Evolutionary conservation across 2,888 invertebrate species (phyloP), one percentile per base, ranked within the genome.

Genomic region (Arge pagana): DNA sequence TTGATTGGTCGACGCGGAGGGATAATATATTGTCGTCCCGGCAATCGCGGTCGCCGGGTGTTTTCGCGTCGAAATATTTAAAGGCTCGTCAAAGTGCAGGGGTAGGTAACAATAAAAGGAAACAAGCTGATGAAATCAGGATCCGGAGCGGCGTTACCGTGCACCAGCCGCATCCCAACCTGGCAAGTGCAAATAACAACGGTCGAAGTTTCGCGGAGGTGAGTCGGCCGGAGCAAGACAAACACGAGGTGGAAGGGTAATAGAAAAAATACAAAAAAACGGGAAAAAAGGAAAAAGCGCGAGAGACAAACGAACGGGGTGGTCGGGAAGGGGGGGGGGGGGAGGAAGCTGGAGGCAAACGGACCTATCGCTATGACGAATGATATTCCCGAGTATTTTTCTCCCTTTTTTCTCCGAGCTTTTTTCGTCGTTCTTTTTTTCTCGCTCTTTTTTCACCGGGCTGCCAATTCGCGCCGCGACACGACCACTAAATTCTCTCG

Each of bases 91-190:
- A 68, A 73, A 71, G 70, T 63, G n/a, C n/a, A n/a, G n/a, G n/a
- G n/a, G n/a, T n/a, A n/a, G 68, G 66, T 65, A 69, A 71, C 72
- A 71, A 71, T 73, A 74, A 72, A 72, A 71, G 67, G 64, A 71
- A 72, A 70, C 72, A 72, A 31, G 72, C 67, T 74, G 72, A 74
- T 74, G 71, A 72, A 71, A 74, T 72, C 72, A 45, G 35, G 45
- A 45, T 45, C 45, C 33, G 18, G 33, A 19, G 45, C 30, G 43
- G 26, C 28, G 31, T 33, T 33, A 33, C 33, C 23, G 45, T 45
- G 45, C 33, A 45, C 11, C 33, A 33, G 16, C 3, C 6, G n/a
- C 8, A n/a, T n/a, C 23, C 23, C 15, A 45, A 33, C 3, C n/a
- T 11, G 33, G 13, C 13, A 13, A 13, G 11, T 3, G 7, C n/a